Percentiles rank a stretch among this genome's conserved stretches.
These are phyloP conservation scores for Sinotaia quadrata DNA, from an alignment of 2,888 invertebrate genomes.

Conservation along the genomic window DNA sequence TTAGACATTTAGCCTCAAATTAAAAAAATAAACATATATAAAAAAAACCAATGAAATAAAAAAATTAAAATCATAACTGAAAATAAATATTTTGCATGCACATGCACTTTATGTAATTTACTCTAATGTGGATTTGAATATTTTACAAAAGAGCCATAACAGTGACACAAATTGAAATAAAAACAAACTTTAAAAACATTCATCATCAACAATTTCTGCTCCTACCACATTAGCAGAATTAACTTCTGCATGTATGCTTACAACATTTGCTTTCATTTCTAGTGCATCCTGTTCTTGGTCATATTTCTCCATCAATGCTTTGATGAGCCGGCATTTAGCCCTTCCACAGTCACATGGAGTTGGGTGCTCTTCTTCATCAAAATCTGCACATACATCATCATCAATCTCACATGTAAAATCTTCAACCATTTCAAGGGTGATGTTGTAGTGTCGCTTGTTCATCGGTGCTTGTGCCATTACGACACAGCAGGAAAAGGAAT, in stretches of 20 bases:
- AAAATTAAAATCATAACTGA: no score
- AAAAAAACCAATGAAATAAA: no score
- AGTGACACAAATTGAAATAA: no score
- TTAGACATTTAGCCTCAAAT: no score
- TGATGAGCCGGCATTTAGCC: constrained; percentile 56
- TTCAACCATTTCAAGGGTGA: constrained; percentile 51
- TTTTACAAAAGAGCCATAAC: no score
- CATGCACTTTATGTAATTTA: no score
- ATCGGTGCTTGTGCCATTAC: constrained; percentile 50
- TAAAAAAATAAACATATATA: no score
- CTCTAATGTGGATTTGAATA: no score
- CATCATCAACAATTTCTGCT: constrained; percentile 31
- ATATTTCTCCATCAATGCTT: constrained; percentile 60
- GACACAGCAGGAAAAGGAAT: constrained; percentile 52
- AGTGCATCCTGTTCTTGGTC: constrained; percentile 57
- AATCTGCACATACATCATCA: constrained; percentile 40
- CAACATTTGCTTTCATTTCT: constrained; percentile 54
- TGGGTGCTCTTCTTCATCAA: constrained; percentile 52
- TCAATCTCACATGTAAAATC: constrained; percentile 41
- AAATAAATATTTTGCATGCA: no score
- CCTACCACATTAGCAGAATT: constrained; percentile 34
- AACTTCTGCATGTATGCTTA: constrained; percentile 51
- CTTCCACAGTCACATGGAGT: constrained; percentile 62
- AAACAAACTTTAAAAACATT: no score
- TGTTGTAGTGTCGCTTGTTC: constrained; percentile 61